Conservation (phyloP, 2,888 invertebrate genomes). For the Antheraea yamamai region DNA sequence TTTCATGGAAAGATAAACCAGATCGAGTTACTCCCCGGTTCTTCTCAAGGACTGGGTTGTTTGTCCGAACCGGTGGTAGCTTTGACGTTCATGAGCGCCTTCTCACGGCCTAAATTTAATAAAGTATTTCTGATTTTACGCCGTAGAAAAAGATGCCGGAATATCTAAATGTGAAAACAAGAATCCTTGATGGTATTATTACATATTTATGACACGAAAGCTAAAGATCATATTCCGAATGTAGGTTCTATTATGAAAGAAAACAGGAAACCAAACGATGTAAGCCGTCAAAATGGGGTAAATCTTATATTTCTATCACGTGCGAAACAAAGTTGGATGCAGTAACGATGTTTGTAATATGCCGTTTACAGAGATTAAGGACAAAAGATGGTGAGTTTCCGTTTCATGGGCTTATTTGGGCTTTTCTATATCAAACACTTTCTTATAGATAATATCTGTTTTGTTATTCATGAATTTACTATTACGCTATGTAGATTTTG, state of each 20-base stretch:
- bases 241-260: conserved; percentile 16
- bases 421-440: not conserved
- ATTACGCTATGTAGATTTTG: not conserved
- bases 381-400: not conserved
- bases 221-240: conserved; percentile 13
- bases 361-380: not conserved
- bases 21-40: no score
- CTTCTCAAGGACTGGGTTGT: no score
- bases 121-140: not conserved
- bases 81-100: no score
- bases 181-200: not conserved
- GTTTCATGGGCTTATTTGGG: not conserved
- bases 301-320: conserved; percentile 48
- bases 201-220: conserved; percentile 20
- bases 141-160: not conserved
- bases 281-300: conserved; percentile 44
- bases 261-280: conserved; percentile 21
- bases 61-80: no score
- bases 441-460: not conserved
- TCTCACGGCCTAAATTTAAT: no score
- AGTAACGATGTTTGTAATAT: conserved; percentile 9
- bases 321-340: conserved; percentile 24
- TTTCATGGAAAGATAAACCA: no score
- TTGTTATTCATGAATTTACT: not conserved
- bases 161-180: not conserved